phyloP scores from a whole-genome alignment of 2,113 vertebrate species.

The Brachyistius frenatus region DNA sequence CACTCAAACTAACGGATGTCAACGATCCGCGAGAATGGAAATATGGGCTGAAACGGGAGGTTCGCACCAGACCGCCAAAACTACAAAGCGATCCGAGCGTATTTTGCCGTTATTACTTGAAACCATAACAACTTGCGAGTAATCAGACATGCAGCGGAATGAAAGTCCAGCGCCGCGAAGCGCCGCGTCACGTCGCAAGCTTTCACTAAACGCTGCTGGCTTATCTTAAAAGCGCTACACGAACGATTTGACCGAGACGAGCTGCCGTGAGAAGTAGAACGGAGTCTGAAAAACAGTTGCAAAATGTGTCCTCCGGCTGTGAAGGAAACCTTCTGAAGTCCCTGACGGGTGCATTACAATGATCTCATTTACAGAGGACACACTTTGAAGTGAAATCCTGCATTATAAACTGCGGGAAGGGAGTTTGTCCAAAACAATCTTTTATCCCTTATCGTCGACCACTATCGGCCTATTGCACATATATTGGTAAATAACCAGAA shows the following conservation, averaged over 20 bases:
- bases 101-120: background rate
- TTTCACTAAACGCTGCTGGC: too few species aligned
- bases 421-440: background rate
- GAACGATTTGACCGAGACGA: background rate
- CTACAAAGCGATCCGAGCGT: background rate
- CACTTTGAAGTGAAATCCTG: background rate
- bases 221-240: too few species aligned
- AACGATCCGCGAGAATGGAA: background rate
- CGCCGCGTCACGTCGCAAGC: background rate
- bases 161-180: too few species aligned
- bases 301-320: conserved; percentile 1
- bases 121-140: background rate
- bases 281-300: background rate
- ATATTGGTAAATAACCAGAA: too few species aligned
- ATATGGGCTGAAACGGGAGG: background rate
- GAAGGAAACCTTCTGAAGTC: background rate
- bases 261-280: background rate
- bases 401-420: background rate
- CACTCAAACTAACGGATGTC: background rate
- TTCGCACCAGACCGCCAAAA: background rate
- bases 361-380: background rate
- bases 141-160: background rate
- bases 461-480: background rate
- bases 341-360: background rate
- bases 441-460: background rate